Conservation (phyloP, 2,888 invertebrate genomes). For the Girardia tigrina region DNA sequence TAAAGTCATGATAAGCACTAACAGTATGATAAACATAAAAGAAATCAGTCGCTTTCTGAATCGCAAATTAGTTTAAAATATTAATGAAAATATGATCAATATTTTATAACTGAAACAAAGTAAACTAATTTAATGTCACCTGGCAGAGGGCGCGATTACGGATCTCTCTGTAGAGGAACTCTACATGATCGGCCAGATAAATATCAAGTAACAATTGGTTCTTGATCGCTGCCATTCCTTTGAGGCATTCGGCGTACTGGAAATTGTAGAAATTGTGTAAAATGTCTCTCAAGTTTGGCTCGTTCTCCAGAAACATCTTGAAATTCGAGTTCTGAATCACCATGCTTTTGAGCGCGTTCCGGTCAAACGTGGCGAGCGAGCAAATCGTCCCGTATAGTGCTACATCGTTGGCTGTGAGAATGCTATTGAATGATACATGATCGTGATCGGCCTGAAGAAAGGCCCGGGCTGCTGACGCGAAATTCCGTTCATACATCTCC, state of each 20-base stretch:
- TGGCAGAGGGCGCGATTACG: constrained; percentile 87
- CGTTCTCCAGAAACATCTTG: constrained; percentile 86
- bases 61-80: too few relatives aligned
- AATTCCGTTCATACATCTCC: constrained; percentile 79
- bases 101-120: too few relatives aligned
- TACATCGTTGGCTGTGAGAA: constrained; percentile 82
- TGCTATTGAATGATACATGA: not conserved
- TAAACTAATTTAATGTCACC: too few relatives aligned
- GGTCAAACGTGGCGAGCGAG: constrained; percentile 86
- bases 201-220: constrained; percentile 86
- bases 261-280: constrained; percentile 95
- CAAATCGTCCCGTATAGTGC: constrained; percentile 95
- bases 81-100: too few relatives aligned
- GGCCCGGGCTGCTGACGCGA: constrained; percentile 83
- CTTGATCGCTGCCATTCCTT: constrained; percentile 75
- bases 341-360: constrained; percentile 68
- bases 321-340: constrained; percentile 54
- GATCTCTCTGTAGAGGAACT: constrained; percentile 77
- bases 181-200: constrained; percentile 88
- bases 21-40: too few relatives aligned
- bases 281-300: constrained; percentile 87
- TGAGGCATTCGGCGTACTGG: constrained; percentile 86
- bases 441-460: constrained; percentile 55
- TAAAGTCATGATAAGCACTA: too few relatives aligned
- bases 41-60: too few relatives aligned